Percentiles rank a stretch among this genome's conserved stretches.
Conservation (phyloP, 2,888 invertebrate species). For the Yponomeuta malinellus region DNA sequence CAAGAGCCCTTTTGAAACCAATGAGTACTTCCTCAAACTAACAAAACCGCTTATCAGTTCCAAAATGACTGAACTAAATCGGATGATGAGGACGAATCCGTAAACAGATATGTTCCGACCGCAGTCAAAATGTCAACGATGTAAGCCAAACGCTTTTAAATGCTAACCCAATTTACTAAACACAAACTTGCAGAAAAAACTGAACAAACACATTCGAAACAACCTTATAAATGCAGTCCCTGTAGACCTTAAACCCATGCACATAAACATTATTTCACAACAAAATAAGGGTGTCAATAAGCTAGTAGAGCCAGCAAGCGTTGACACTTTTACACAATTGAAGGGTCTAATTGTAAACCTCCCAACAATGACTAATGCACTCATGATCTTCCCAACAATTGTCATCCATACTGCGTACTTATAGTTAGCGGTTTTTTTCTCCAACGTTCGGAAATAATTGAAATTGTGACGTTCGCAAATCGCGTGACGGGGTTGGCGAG, state of each 20-base stretch:
- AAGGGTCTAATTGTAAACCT: conserved; percentile 44
- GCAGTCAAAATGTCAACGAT: conserved; percentile 44
- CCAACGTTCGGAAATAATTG: conserved; percentile 45
- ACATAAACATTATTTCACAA: neutral
- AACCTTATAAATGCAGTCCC: neutral
- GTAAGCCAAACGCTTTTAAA: conserved; percentile 39
- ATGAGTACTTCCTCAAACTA: no score
- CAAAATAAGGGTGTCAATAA: neutral
- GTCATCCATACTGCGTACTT: conserved; percentile 69
- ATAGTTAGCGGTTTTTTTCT: conserved; percentile 22
- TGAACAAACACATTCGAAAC: conserved; percentile 11
- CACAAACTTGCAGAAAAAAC: conserved; percentile 30
- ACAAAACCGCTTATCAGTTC: conserved; percentile 24
- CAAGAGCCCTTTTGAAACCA: conserved; percentile 17
- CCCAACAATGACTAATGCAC: conserved; percentile 65
- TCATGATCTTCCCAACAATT: conserved; percentile 69
- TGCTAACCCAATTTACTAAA: conserved; percentile 62
- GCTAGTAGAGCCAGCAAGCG: conserved; percentile 22
- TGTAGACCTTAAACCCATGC: conserved; percentile 18
- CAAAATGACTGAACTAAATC: conserved; percentile 46
- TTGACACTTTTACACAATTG: conserved; percentile 52
- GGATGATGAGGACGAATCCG: conserved; percentile 47
- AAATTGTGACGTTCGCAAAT: conserved; percentile 70
- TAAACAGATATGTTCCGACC: conserved; percentile 40
- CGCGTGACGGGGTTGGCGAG: conserved; percentile 61